Percentiles rank a stretch among this genome's conserved stretches.
Evolutionary conservation across 2,113 vertebrate genomes (phyloP).

Genomic region (Poicephalus gulielmi): DNA sequence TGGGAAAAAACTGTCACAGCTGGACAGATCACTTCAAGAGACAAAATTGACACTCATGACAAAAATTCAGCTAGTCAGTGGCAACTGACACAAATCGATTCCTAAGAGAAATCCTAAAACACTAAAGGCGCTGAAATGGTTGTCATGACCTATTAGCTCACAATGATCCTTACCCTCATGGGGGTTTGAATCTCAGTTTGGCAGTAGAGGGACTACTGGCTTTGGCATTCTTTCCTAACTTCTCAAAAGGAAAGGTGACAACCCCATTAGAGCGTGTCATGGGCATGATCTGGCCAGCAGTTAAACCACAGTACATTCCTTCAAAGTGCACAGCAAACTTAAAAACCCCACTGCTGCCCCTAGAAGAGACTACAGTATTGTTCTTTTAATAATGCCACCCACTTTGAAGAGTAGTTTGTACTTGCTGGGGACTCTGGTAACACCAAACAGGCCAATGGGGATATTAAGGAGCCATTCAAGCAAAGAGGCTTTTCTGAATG

Average conservation of each 20-base stretch:
- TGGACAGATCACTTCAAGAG: background rate
- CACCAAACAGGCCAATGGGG: background rate
- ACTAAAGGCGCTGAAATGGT: background rate
- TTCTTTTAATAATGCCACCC: conserved; percentile 37
- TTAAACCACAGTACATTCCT: background rate
- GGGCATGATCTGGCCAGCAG: background rate
- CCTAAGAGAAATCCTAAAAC: background rate
- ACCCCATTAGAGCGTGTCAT: background rate
- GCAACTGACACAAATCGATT: background rate
- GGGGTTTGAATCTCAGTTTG: background rate
- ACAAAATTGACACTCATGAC: background rate
- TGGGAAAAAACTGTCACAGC: background rate
- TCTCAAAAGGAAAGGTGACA: background rate
- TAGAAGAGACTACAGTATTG: background rate
- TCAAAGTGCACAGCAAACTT: background rate
- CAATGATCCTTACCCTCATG: accelerated
- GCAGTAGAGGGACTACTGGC: background rate
- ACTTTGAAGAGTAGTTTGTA: background rate
- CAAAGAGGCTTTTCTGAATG: background rate
- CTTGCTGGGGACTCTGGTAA: background rate
- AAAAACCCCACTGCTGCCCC: background rate
- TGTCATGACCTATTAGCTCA: background rate
- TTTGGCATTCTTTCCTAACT: background rate
- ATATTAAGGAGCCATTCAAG: background rate
- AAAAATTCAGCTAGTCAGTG: background rate